Base-by-base conservation (phyloP, 2,797 vertebrate genomes). In the Bradypus variegatus region DNA sequence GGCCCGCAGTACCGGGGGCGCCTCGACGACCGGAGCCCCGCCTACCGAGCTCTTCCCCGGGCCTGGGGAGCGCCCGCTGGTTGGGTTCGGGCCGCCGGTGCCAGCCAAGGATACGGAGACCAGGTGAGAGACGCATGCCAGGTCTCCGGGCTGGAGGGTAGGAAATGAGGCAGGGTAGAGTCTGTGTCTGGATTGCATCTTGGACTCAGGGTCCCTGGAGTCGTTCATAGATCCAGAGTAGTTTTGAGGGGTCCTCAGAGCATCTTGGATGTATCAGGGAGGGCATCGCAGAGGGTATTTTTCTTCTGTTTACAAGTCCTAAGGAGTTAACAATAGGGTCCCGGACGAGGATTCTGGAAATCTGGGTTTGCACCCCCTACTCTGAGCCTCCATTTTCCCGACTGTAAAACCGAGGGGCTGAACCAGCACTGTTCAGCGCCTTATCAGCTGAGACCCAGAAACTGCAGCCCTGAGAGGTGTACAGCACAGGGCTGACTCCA, bases 71-170 rank as follows among this genome's bases (percentile, higher is more conserved):
- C 97, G 98, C 83, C 97, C 98, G 0, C 96, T 98, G 0, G 96
- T 97, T 0, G 98, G 98, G 0, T 99, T 99, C 21, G 98, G 98
- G 14, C 98, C 98, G 2, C 98, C 98, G 0, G 95, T 98, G 69
- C 97, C 98, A 0, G 98, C 98, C 93, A 98, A 98, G 90, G 99
- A 99, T 88, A 91, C 98, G 0, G 99, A 99, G 94, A 98, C 98
- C 50, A 98, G 99, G 99, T 99, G 96, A 97, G 95, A 5, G 4
- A 11, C 23, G 1, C 67, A 33, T 0, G 8, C 7, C 3, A 67
- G 67, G 60, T 29, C 86, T 78, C 27, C 10, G 92, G 81, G 62
- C 21, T 73, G 65, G 55, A 60, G 45, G 38, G 53, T 60, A 58
- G 36, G 67, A 73, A 45, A 81, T 36, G 55, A 16, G 77, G 14